Conservation (phyloP, 2,113 vertebrate species). For the Phrynosoma platyrhinos region DNA sequence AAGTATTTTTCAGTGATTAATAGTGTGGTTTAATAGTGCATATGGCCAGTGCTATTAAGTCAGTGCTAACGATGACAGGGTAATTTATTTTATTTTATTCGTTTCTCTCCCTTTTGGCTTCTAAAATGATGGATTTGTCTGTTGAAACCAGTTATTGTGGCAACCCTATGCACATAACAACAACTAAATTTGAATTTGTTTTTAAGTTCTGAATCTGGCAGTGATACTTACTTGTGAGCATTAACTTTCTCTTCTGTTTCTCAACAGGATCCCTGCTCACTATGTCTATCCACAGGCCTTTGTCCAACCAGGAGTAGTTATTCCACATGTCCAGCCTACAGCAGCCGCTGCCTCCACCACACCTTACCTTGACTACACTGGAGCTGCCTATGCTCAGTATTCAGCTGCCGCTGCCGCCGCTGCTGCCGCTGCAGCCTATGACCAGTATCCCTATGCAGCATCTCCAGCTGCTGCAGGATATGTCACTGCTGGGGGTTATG, state of each 20-base stretch:
- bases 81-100: background rate
- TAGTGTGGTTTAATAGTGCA: background rate
- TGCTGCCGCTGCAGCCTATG: constrained; percentile 85
- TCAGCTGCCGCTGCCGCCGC: constrained; percentile 84
- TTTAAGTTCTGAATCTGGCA: constrained; percentile 68
- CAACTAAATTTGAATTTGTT: constrained; percentile 88
- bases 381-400: constrained; percentile 95
- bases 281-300: constrained; percentile 98
- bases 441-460: constrained; percentile 95
- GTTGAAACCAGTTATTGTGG: constrained; percentile 86
- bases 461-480: constrained; percentile 91
- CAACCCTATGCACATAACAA: constrained; percentile 95
- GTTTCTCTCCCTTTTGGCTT: constrained; percentile 38
- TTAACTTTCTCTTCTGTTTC: constrained; percentile 74
- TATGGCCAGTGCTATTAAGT: constrained; percentile 7
- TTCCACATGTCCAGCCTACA: constrained; percentile 91
- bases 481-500: constrained; percentile 89
- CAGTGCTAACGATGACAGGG: background rate
- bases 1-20: constrained; percentile 23
- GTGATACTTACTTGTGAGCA: background rate
- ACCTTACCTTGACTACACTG: constrained; percentile 97
- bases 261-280: constrained; percentile 94
- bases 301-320: constrained; percentile 95
- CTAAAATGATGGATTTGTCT: constrained; percentile 22
- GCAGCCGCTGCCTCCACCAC: constrained; percentile 87